Percentiles rank a stretch among this genome's conserved stretches.
These are phyloP conservation scores for Galaxias olidus DNA, from an alignment of 2,797 vertebrate genomes.

Conservation along the genomic window DNA sequence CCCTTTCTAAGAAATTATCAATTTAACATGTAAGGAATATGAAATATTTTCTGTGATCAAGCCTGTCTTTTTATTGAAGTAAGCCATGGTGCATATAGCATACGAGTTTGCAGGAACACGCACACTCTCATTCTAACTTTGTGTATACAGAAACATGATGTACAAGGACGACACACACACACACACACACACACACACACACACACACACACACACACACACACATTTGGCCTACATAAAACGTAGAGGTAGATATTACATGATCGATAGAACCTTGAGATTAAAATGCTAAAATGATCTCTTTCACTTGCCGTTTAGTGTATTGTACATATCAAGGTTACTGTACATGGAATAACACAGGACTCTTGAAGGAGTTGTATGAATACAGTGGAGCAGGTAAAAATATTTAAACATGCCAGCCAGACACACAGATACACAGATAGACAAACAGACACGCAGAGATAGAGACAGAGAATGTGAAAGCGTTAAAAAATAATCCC, in stretches of 20 bases:
- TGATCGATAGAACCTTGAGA: too few relatives aligned
- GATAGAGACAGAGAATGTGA: conserved; percentile 5
- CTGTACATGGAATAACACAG: conserved; percentile 15
- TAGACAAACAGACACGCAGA: background rate
- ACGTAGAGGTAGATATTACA: too few relatives aligned
- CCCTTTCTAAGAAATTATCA: conserved; percentile 48
- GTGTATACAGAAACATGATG: background rate
- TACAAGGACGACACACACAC: too few relatives aligned
- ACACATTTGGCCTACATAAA: background rate
- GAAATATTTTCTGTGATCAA: conserved; percentile 36
- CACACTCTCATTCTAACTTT: conserved; percentile 19
- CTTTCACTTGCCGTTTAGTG: too few relatives aligned
- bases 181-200: conserved; percentile 15
- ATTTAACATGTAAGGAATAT: conserved; percentile 57
- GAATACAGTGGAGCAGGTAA: background rate
- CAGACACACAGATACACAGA: background rate
- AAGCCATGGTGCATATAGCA: background rate
- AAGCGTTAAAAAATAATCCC: too few relatives aligned
- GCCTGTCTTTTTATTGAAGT: conserved; percentile 20
- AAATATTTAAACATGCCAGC: conserved; percentile 23
- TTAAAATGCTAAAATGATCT: too few relatives aligned
- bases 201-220: conserved; percentile 20
- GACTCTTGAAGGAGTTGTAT: conserved; percentile 30
- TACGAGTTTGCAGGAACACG: background rate
- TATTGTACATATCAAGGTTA: too few relatives aligned